Evolutionary conservation across 2,113 vertebrate genomes (phyloP).

Genomic region (Amblyopsis rosae): DNA sequence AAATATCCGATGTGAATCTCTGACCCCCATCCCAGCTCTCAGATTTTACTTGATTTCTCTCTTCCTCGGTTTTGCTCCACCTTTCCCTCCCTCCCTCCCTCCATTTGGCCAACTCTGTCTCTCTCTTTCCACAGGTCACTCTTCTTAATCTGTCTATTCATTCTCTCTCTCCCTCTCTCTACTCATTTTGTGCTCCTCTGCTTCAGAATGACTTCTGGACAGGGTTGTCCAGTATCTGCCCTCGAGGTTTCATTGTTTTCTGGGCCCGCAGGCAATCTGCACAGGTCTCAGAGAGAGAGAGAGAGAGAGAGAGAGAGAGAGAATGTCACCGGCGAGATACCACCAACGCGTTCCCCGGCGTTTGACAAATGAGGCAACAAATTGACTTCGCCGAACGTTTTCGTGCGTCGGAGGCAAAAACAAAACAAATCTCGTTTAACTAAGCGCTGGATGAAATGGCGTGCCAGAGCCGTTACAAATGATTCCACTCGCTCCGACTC

Average conservation of each 20-base stretch:
- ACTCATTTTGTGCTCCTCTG: slow-evolving; percentile 41
- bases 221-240: slow-evolving; percentile 43
- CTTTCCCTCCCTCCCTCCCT: slow-evolving; percentile 19
- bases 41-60: slow-evolving; percentile 7
- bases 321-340: slow-evolving; percentile 43
- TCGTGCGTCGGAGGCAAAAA: slow-evolving; percentile 52
- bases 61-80: slow-evolving; percentile 8
- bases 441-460: slow-evolving; percentile 67
- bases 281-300: slow-evolving; percentile 32
- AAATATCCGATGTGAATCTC: slow-evolving; percentile 50
- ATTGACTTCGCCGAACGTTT: slow-evolving; percentile 67
- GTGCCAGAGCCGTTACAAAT: slow-evolving; percentile 52
- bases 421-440: slow-evolving; percentile 72
- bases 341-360: slow-evolving; percentile 51
- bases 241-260: slow-evolving; percentile 45
- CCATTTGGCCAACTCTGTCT: slow-evolving; percentile 4
- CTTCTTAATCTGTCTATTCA: not conserved
- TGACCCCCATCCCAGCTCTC: slow-evolving; percentile 38
- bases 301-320: slow-evolving; percentile 20
- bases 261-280: slow-evolving; percentile 58
- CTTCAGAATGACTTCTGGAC: slow-evolving; percentile 66
- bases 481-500: slow-evolving; percentile 51
- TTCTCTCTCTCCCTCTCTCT: slow-evolving; percentile 10
- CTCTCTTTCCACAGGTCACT: not conserved
- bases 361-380: slow-evolving; percentile 77